Percentiles rank a stretch among this genome's conserved stretches.
Conservation (phyloP, 2,797 vertebrate species). For the Taenioides sp. region DNA sequence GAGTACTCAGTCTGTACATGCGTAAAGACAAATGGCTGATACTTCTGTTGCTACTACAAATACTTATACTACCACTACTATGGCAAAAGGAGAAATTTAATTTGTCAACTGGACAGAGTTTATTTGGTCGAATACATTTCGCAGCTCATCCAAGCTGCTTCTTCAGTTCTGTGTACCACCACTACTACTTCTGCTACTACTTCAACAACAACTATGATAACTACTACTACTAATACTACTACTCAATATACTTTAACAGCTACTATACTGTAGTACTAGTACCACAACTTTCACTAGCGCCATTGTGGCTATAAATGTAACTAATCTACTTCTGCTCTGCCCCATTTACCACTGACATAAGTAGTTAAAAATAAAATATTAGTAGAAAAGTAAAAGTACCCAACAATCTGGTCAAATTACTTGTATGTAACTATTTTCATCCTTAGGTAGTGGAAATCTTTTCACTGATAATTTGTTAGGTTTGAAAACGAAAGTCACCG, state of each 20-base stretch:
- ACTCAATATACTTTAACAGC: not conserved
- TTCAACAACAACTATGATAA: not conserved
- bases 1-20: not conserved
- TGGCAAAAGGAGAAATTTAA: no score
- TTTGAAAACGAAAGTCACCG: slow-evolving; percentile 50
- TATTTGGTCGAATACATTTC: no score
- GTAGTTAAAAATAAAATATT: not conserved
- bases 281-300: not conserved
- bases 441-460: not conserved
- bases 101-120: no score
- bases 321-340: not conserved
- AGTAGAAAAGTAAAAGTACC: not conserved
- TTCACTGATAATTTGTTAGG: slow-evolving; percentile 25
- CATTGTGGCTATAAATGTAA: not conserved
- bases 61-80: not conserved
- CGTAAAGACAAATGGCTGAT: not conserved
- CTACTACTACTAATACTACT: not conserved
- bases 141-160: no score
- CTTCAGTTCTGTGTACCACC: no score
- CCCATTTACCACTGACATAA: no score
- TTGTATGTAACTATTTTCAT: not conserved
- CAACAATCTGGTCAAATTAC: not conserved
- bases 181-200: not conserved
- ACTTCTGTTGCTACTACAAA: not conserved
- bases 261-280: not conserved